Percentiles rank a stretch among this genome's conserved stretches.
Evolutionary conservation across 2,888 invertebrate genomes (phyloP).

Genomic region (Philopedon plagiatum): DNA sequence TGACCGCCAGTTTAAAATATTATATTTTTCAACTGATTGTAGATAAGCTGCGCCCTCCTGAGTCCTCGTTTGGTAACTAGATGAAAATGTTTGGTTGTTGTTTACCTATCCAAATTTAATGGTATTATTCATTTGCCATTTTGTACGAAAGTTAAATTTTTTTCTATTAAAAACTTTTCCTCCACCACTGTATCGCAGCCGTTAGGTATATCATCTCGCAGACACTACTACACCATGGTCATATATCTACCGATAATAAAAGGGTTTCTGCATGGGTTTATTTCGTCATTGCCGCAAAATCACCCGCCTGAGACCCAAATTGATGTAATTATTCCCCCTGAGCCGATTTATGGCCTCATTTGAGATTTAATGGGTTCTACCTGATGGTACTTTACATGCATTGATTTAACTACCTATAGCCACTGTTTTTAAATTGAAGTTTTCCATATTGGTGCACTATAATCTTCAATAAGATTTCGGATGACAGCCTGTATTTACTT

Average conservation of each 20-base stretch:
- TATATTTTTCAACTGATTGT: too few species aligned
- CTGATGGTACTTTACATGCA: constrained; percentile 50
- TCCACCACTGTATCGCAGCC: not conserved
- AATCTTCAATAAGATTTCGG: too few species aligned
- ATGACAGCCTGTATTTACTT: too few species aligned
- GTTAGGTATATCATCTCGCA: not conserved
- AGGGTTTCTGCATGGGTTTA: constrained; percentile 13
- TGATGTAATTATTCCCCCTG: constrained; percentile 47
- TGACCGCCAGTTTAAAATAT: too few species aligned
- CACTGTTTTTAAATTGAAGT: constrained; percentile 20
- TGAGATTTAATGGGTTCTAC: constrained; percentile 45
- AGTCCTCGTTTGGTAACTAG: too few species aligned
- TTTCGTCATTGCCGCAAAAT: constrained; percentile 41
- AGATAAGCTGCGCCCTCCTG: too few species aligned
- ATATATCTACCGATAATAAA: constrained; percentile 30
- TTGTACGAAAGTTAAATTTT: too few species aligned
- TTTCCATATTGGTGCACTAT: constrained; percentile 3
- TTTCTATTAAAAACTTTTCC: too few species aligned
- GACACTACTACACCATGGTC: constrained; percentile 1
- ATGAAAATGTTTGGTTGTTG: too few species aligned
- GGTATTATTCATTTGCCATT: too few species aligned
- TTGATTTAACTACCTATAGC: constrained; percentile 38
- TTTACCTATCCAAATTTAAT: too few species aligned
- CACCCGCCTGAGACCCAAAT: constrained; percentile 40
- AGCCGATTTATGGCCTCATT: constrained; percentile 49